Conservation (phyloP, 2,797 vertebrate genomes). For the Acipenser ruthenus region DNA sequence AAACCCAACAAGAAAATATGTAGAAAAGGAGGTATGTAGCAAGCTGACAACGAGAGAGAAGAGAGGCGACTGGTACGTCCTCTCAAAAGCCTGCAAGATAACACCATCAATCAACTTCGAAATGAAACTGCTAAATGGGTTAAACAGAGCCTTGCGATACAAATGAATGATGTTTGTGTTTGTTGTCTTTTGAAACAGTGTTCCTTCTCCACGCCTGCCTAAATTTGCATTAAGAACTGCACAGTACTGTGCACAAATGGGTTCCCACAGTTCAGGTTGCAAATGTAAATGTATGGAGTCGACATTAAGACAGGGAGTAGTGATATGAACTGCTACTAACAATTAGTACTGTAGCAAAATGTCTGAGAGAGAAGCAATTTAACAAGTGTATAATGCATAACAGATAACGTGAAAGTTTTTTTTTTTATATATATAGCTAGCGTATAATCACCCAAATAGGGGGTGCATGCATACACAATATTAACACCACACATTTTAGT, state of each 20-base stretch:
- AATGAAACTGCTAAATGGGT: constrained; percentile 56
- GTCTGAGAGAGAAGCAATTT: too few relatives aligned
- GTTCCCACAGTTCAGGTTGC: too few relatives aligned
- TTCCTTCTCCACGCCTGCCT: neutral
- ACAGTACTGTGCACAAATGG: neutral
- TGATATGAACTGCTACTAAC: too few relatives aligned
- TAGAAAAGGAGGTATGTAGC: constrained; percentile 99
- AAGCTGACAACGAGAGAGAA: constrained; percentile 57
- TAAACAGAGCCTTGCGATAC: constrained; percentile 45
- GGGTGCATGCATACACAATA: too few relatives aligned
- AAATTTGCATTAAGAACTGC: neutral
- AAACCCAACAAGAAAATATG: constrained; percentile 99
- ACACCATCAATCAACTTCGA: constrained; percentile 52
- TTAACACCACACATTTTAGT: too few relatives aligned
- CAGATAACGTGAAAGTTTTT: too few relatives aligned
- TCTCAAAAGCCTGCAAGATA: constrained; percentile 49
- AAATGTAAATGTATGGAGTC: too few relatives aligned
- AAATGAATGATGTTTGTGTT: constrained; percentile 45
- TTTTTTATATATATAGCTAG: too few relatives aligned
- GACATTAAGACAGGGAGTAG: too few relatives aligned
- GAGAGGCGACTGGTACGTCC: constrained; percentile 53
- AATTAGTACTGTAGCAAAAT: too few relatives aligned
- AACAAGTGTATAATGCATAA: too few relatives aligned
- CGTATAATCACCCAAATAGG: too few relatives aligned
- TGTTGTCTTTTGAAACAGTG: constrained; percentile 11